Conservation (phyloP, 2,797 vertebrate genomes). For the Microctenopoma lineatum region DNA sequence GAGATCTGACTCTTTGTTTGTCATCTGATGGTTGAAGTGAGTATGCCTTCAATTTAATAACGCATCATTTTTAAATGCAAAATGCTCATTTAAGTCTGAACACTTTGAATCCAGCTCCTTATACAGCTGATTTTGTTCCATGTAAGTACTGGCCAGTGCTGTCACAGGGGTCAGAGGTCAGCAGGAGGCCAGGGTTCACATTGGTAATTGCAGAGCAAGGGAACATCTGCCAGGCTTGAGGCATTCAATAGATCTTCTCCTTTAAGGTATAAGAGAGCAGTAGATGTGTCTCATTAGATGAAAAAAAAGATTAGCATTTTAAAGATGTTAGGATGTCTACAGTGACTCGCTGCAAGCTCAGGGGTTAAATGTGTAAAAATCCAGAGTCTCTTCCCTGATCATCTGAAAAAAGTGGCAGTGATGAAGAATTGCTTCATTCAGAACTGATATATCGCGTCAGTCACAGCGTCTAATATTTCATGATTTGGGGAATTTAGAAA, state of each 20-base stretch:
- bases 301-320: constrained; percentile 38
- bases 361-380: constrained; percentile 17
- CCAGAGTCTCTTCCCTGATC: background rate
- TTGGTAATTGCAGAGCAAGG: constrained; percentile 1
- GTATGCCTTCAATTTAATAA: constrained; percentile 25
- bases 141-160: background rate
- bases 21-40: constrained; percentile 6
- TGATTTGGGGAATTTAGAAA: too few species aligned
- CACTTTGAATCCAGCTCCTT: background rate
- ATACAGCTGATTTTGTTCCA: background rate
- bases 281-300: background rate
- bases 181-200: constrained; percentile 43
- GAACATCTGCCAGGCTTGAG: constrained; percentile 57
- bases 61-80: constrained; percentile 1
- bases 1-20: background rate
- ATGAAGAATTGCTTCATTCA: background rate
- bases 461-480: too few species aligned
- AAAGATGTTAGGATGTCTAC: constrained; percentile 12
- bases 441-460: too few species aligned
- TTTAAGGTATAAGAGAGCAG: constrained; percentile 23
- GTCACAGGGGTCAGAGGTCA: constrained; percentile 48
- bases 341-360: constrained; percentile 5
- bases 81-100: background rate
- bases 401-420: background rate
- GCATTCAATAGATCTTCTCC: constrained; percentile 25